Percentiles rank a stretch among this genome's conserved stretches.
Evolutionary conservation across 2,797 vertebrate species (phyloP).

Genomic region (Lindbergichthys nudifrons): DNA sequence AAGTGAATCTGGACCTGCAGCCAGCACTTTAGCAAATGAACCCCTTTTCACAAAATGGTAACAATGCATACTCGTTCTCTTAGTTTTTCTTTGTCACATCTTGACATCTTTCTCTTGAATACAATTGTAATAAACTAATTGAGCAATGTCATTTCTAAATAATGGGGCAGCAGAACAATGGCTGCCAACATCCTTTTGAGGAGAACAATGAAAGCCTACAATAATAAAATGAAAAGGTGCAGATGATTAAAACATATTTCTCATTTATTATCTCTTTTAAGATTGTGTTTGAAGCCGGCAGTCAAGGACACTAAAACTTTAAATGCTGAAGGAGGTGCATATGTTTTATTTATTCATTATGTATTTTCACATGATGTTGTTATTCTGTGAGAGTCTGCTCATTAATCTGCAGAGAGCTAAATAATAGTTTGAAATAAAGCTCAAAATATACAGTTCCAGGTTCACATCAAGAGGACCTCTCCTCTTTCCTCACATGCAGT

Average conservation of each 20-base stretch:
- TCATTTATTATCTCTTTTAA: background rate
- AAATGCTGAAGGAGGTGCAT: too few relatives aligned
- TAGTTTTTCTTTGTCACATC: background rate
- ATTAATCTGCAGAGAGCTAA: background rate
- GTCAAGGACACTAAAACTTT: too few relatives aligned
- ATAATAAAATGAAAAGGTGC: background rate
- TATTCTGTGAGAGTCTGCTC: slow-evolving; percentile 5
- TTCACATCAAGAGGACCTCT: slow-evolving; percentile 17
- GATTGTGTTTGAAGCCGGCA: too few relatives aligned
- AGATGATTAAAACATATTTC: background rate
- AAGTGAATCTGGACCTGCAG: slow-evolving; percentile 5
- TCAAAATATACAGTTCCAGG: background rate
- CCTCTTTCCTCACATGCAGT: slow-evolving; percentile 32
- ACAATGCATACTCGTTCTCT: background rate
- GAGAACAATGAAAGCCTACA: background rate
- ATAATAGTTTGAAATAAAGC: slow-evolving; percentile 4
- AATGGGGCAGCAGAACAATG: background rate
- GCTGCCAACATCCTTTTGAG: background rate
- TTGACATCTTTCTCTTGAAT: background rate
- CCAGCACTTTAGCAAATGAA: background rate
- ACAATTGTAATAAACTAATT: background rate
- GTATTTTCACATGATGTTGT: background rate
- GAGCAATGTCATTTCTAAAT: slow-evolving; percentile 7
- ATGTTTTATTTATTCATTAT: too few relatives aligned
- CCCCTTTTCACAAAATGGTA: background rate